Base-by-base conservation (phyloP, 2,888 invertebrate genomes). In the Herminia tarsipennalis region DNA sequence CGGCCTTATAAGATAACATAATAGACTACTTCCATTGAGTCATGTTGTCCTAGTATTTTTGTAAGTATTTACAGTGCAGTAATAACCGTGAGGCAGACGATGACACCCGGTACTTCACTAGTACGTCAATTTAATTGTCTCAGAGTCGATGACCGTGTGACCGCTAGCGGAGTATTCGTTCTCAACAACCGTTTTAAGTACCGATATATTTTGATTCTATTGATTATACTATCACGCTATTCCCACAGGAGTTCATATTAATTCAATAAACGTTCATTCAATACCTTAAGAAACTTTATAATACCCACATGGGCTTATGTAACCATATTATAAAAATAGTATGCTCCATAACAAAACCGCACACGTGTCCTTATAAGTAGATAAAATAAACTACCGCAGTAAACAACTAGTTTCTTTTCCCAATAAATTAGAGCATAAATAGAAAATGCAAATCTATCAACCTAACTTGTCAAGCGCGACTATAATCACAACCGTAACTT, bases 101-200 rank as follows among this genome's bases (percentile, higher is more conserved):
- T 65, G 56, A 58, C 62, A 66, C 60, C 59, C 51, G 53, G 60
- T 63, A 60, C 63, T 74, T 73, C 69, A 69, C 76, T 73, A 60
- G 69, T 72, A 72, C 77, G 76, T 75, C 73, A 73, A 80, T 83
- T 81, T 82, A 83, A 83, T 86, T 85, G 82, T 80, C 79, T 69
- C 66, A 50, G 73, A 77, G 86, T 85, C 86, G 84, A 83, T 86
- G 87, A 86, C 87, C 87, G 85, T 79, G 71, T 63, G 70, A 76
- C 78, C 73, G 77, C 73, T 78, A 72, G 70, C 76, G 69, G 72
- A 73, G 49, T 67, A 59, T 67, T 56, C 62, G 56, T 45, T 63
- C 53, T 50, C 47, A 49, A 51, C 50, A 47, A 49, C 56, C 46
- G 50, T 51, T 49, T 53, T 44, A 50, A 40, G 47, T 49, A 50